Conservation (phyloP, 2,888 invertebrate species). For the Hypomecis atomaria region DNA sequence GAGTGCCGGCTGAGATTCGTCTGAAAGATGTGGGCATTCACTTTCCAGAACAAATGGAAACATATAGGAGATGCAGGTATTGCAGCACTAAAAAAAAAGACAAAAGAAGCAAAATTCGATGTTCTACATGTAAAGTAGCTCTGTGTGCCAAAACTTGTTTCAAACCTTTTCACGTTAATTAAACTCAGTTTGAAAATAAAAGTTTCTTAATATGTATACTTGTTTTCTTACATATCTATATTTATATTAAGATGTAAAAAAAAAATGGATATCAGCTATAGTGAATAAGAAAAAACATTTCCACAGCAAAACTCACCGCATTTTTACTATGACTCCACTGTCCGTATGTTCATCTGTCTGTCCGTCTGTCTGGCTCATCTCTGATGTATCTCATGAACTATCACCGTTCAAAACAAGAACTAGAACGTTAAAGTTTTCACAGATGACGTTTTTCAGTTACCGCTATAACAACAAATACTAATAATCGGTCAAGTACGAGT, state of each 20-base stretch:
- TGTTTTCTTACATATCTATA: too few species aligned
- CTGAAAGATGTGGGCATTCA: slow-evolving; percentile 49
- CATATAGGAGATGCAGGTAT: slow-evolving; percentile 49
- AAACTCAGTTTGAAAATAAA: not conserved
- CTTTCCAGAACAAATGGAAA: slow-evolving; percentile 43
- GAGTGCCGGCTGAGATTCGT: slow-evolving; percentile 50
- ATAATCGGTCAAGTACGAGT: too few species aligned
- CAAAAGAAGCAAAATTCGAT: slow-evolving; percentile 40
- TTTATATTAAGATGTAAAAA: not conserved
- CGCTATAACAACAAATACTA: too few species aligned
- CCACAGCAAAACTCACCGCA: too few species aligned
- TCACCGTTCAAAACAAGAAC: too few species aligned
- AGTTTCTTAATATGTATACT: too few species aligned
- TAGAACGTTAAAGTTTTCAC: too few species aligned
- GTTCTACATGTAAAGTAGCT: slow-evolving; percentile 29
- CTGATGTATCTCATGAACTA: too few species aligned
- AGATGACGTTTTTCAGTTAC: too few species aligned
- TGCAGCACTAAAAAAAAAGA: slow-evolving; percentile 45
- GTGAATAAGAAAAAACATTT: not conserved
- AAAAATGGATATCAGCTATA: not conserved
- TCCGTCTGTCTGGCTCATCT: too few species aligned
- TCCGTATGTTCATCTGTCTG: too few species aligned
- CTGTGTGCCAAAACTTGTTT: slow-evolving; percentile 35
- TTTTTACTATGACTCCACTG: too few species aligned
- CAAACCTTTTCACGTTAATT: slow-evolving; percentile 20